Evolutionary conservation across 2,113 vertebrate genomes (phyloP), one percentile per base, ranked within the genome.

Genomic region (Pomatorhinus ruficollis): DNA sequence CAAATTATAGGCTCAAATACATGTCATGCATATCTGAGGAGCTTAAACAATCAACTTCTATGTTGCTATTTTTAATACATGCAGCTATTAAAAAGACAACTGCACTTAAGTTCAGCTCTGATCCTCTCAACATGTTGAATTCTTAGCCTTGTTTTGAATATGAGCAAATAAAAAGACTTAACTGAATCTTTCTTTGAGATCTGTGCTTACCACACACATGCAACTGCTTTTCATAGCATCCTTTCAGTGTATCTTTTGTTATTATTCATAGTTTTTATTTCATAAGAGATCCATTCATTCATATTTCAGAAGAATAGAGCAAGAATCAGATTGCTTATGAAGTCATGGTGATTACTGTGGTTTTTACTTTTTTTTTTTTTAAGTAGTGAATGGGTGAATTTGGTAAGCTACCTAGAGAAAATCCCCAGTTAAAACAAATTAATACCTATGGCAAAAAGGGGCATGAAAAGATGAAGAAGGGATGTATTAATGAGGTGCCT

Each of bases 1-100:
- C 63, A 96, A 94, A 90, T 90, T 91, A 76, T n/a, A 88, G 89
- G 44, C 63, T 93, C 45, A 54, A 75, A 68, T 56, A 74, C 54
- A 77, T 63, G 75, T 45, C 57, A 86, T 37, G 66, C 59, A 72
- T 90, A 54, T 77, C 37, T 76, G 59, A 87, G 40, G 23, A 91
- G 40, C 49, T 89, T 90, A 53, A 90, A 93, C 31, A 83, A 85
- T 74, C 93, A 69, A 57, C 6, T 56, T 54, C n/a, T 68, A 25
- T 44, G 37, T 22, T 82, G 23, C 28, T 80, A 50, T 57, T 86
- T 95, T 96, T 77, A 80, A 79, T 52, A 69, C 9, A 4, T 53
- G 24, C 23, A 77, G 27, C 63, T 74, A 80, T 39, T 80, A 63
- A 83, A 77, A 33, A 68, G 12, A 31, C 24, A 85, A 74, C 33